Base-by-base conservation (phyloP, 2,888 invertebrate genomes). In the Drosophila nr. perissopoda region DNA sequence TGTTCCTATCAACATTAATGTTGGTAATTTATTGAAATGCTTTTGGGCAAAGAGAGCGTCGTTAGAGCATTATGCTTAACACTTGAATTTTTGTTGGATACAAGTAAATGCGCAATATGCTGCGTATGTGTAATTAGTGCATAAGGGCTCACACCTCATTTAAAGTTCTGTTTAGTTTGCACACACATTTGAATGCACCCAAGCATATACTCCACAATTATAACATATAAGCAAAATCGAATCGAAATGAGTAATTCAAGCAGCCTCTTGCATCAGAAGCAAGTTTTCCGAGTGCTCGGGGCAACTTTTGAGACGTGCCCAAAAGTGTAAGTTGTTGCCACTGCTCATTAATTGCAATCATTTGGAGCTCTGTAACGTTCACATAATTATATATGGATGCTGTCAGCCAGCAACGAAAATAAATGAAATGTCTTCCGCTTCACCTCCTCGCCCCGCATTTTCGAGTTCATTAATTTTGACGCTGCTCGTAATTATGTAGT, bases 21-120 rank as follows among this genome's bases (percentile, higher is more conserved):
- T 68, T 48, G 73, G 79, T 76, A 78, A 84, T 82, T 82, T 84
- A 84, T 84, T 82, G 82, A 82, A 82, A 83, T 76, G 78, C 75
- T 76, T 76, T 75, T 68, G 57, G 69, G 68, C 84, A 75, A 72
- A 76, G 82, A 76, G 82, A 82, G 48, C 63, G 53, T 73, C 56
- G 64, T 76, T 68, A 76, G 73, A 76, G 59, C 56, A 38, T 38
- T 38, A 38, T 29, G 16, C 21, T 56, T 7, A 38, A 56, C 38
- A 38, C 38, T 29, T 38, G n/a, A 8, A 29, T 56, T 13, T 18
- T 51, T n/a, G 4, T 29, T 16, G 62, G 16, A 16, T 45, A 25
- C 1, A 25, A 45, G 8, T 83, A 76, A 83, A 77, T 74, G 81
- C 65, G 61, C 66, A 66, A 65, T 67, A 69, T 66, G 54, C 60